These are phyloP conservation scores for Stictonetta naevosa DNA, from an alignment of 2,113 vertebrate species.

Conservation along the genomic window DNA sequence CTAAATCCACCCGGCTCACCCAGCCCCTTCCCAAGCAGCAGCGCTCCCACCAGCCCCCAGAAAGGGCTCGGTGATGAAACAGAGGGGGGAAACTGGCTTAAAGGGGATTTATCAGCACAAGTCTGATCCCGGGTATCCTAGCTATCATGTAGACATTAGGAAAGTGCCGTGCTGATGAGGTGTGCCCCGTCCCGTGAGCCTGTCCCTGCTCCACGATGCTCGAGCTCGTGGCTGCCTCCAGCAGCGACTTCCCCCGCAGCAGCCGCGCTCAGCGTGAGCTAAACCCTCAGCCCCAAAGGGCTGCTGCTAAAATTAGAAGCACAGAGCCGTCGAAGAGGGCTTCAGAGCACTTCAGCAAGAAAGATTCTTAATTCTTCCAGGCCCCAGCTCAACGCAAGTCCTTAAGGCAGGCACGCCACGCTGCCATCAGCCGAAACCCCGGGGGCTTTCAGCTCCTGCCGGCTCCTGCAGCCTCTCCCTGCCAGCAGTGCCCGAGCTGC, in stretches of 20 bases:
- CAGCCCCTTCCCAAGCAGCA: neutral
- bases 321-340: neutral
- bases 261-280: fast-evolving
- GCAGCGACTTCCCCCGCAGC: neutral
- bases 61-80: neutral
- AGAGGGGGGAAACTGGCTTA: neutral
- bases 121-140: neutral
- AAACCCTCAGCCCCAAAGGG: neutral
- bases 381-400: neutral
- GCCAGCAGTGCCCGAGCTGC: neutral
- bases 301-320: neutral
- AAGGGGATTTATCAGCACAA: neutral
- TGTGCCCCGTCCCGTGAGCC: neutral
- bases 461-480: neutral
- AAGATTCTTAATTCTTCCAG: neutral
- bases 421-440: neutral
- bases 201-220: neutral
- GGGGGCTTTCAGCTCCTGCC: neutral
- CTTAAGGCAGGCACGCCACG: neutral
- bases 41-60: neutral
- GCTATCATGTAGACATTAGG: neutral
- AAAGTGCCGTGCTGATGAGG: fast-evolving
- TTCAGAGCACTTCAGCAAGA: neutral
- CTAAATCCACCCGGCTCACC: neutral
- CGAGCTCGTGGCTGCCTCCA: neutral